A percentile compares a stretch with the other conserved stretches of the same genome.
Evolutionary conservation across 2,888 invertebrate species (phyloP).

Genomic region (Cheilosia impressa): DNA sequence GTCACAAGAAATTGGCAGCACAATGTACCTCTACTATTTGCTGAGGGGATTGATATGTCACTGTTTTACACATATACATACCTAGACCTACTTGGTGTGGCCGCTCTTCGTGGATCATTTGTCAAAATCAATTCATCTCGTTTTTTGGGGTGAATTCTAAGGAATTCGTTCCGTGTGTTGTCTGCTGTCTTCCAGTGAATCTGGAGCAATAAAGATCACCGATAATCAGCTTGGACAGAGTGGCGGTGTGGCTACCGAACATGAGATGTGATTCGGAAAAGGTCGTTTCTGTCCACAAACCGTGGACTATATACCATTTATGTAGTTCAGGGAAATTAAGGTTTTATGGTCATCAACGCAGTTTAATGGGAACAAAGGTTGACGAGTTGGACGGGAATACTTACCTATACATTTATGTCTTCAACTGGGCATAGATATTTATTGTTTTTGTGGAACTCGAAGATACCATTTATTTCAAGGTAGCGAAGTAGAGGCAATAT

Average conservation of each 20-base stretch:
- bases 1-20: conserved; percentile 43
- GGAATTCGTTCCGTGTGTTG: conserved; percentile 45
- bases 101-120: conserved; percentile 55
- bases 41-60: conserved; percentile 61
- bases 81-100: neutral
- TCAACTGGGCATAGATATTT: neutral
- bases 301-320: conserved; percentile 36
- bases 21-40: conserved; percentile 11
- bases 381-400: too few relatives aligned
- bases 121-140: conserved; percentile 70
- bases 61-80: conserved; percentile 34
- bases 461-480: neutral
- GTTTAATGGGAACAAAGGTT: conserved; percentile 5
- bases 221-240: conserved; percentile 41
- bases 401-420: too few relatives aligned
- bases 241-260: conserved; percentile 38
- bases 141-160: conserved; percentile 54
- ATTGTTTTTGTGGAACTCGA: neutral
- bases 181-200: conserved; percentile 48
- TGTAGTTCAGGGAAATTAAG: conserved; percentile 44
- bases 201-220: conserved; percentile 66
- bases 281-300: conserved; percentile 15
- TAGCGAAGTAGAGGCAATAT: neutral
- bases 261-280: conserved; percentile 34
- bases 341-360: conserved; percentile 30